A percentile compares a stretch with the other conserved stretches of the same genome.
Conservation (phyloP, 2,797 vertebrate species). For the Neomorphus geoffroyi region DNA sequence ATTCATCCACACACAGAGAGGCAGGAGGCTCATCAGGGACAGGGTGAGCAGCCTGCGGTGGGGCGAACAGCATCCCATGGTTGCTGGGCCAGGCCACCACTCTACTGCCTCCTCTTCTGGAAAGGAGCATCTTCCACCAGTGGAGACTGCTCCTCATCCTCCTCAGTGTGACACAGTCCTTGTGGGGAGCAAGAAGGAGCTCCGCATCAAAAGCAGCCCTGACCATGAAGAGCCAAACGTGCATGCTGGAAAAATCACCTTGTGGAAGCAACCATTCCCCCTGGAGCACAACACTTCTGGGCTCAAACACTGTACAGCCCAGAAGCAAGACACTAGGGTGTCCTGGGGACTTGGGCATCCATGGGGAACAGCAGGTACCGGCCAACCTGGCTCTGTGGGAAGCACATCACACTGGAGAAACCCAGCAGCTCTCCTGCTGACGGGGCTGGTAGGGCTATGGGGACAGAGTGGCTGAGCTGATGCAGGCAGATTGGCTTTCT, state of each 20-base stretch:
- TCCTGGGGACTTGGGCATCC: neutral
- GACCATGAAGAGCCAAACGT: too few relatives aligned
- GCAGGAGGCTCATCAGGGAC: fast-evolving
- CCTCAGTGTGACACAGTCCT: neutral
- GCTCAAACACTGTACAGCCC: neutral
- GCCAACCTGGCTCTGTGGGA: neutral
- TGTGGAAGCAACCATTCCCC: too few relatives aligned
- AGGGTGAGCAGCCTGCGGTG: neutral
- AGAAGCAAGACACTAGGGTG: neutral
- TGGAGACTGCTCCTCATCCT: neutral
- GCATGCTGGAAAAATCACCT: too few relatives aligned
- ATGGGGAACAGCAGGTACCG: neutral
- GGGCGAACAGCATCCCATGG: neutral
- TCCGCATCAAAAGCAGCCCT: neutral
- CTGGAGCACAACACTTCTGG: too few relatives aligned
- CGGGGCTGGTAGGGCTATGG: too few relatives aligned
- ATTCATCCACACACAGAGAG: neutral
- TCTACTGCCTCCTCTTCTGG: neutral
- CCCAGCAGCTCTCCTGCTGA: neutral
- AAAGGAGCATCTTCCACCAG: neutral
- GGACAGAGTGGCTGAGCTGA: neutral
- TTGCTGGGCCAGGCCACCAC: neutral
- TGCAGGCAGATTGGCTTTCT: neutral
- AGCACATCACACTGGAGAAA: fast-evolving
- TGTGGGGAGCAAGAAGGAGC: neutral